These are phyloP conservation scores for Drosophila parabipectinata DNA, from an alignment of 1,140 invertebrate genomes.

Conservation along the genomic window DNA sequence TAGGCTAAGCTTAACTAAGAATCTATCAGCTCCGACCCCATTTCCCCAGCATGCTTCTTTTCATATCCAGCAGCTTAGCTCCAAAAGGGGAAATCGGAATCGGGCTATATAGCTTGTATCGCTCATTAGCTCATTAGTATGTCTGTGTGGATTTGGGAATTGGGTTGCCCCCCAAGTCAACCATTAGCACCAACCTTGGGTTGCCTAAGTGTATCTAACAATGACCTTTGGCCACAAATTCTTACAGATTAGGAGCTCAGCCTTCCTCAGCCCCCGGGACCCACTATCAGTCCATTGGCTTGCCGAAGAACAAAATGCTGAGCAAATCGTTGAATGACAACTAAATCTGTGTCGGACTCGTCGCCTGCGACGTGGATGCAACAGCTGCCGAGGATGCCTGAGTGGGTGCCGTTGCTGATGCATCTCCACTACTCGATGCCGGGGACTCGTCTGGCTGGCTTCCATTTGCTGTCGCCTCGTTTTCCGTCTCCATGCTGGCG, in stretches of 20 bases:
- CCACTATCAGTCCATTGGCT: slow-evolving; percentile 67
- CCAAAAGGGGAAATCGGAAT: neutral
- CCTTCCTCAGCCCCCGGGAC: slow-evolving; percentile 15
- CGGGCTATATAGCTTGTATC: slow-evolving; percentile 20
- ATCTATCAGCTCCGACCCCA: slow-evolving; percentile 1
- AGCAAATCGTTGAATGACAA: slow-evolving; percentile 83
- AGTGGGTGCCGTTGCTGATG: slow-evolving; percentile 8
- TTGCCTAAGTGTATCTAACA: slow-evolving; percentile 42
- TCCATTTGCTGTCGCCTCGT: slow-evolving; percentile 37
- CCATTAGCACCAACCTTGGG: slow-evolving; percentile 67
- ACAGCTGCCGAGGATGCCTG: slow-evolving; percentile 33
- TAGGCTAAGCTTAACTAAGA: slow-evolving; percentile 54
- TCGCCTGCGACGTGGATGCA: slow-evolving; percentile 68
- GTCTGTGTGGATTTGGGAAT: slow-evolving; percentile 14
- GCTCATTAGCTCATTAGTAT: slow-evolving; percentile 21
- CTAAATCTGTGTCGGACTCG: slow-evolving; percentile 80
- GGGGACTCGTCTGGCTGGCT: slow-evolving; percentile 30
- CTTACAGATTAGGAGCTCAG: slow-evolving; percentile 45
- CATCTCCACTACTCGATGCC: slow-evolving; percentile 18
- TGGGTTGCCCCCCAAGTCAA: slow-evolving; percentile 35
- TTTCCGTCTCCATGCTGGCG: slow-evolving; percentile 48
- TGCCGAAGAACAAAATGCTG: slow-evolving; percentile 82
- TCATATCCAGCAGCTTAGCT: neutral
- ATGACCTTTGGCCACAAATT: slow-evolving; percentile 70
- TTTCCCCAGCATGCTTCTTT: neutral